These are phyloP conservation scores for Euplagia quadripunctaria DNA, from an alignment of 2,888 invertebrate species.

Conservation along the genomic window DNA sequence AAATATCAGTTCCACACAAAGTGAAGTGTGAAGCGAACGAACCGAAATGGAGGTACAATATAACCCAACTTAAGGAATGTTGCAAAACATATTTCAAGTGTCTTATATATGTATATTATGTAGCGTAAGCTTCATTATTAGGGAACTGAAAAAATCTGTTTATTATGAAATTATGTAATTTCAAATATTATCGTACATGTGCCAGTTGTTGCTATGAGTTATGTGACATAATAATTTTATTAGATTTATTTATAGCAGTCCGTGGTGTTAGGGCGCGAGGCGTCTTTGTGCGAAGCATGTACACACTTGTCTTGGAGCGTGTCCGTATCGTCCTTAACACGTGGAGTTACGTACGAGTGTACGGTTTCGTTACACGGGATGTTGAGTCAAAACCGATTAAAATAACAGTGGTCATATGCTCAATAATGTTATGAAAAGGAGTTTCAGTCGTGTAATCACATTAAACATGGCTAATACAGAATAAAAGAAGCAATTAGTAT, in stretches of 20 bases:
- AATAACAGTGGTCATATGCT: background rate
- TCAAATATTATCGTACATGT: slow-evolving; percentile 11
- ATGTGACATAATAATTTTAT: slow-evolving; percentile 7
- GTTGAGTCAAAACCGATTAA: slow-evolving; percentile 25
- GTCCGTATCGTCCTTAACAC: too few species aligned
- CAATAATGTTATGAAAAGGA: slow-evolving; percentile 31
- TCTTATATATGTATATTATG: slow-evolving; percentile 33
- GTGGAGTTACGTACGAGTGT: background rate
- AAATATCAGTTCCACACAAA: background rate
- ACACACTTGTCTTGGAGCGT: background rate
- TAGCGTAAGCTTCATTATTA: slow-evolving; percentile 11
- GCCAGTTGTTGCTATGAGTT: slow-evolving; percentile 8
- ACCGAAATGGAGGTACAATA: background rate
- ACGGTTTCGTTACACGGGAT: background rate
- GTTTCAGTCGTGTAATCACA: slow-evolving; percentile 22
- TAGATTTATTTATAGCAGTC: background rate
- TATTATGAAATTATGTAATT: background rate
- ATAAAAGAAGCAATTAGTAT: background rate
- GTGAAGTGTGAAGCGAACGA: background rate
- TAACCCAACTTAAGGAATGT: slow-evolving; percentile 14
- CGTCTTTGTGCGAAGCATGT: background rate
- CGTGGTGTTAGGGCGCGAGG: background rate
- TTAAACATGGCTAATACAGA: background rate
- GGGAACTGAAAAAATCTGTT: background rate
- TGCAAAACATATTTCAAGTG: slow-evolving; percentile 35